phyloP scores from a whole-genome alignment of 2,797 vertebrate genomes.

The Hypotaenidia philippensis region DNA sequence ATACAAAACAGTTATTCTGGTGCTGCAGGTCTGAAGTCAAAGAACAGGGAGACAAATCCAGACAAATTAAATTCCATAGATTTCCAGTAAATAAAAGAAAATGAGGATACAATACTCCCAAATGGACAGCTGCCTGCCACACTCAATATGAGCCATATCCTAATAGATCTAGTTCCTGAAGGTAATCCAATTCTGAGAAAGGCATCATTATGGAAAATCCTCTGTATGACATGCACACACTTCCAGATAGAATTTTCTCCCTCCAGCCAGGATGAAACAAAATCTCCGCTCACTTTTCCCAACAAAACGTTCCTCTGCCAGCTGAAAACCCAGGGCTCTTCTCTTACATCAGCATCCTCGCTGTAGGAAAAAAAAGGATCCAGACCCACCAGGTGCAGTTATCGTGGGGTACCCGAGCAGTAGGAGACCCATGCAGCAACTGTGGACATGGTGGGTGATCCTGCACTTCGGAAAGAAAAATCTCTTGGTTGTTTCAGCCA shows the following conservation, averaged over 20 bases:
- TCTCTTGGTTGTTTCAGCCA: not conserved
- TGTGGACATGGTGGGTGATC: rapidly evolving
- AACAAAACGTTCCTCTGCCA: not conserved
- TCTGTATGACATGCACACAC: rapidly evolving
- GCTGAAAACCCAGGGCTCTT: not conserved
- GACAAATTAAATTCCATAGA: not conserved
- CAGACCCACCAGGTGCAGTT: not conserved
- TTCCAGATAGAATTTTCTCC: not conserved
- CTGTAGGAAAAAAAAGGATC: not conserved
- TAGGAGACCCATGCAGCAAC: not conserved
- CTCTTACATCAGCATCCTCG: not conserved
- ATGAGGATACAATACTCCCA: not conserved
- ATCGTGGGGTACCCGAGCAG: rapidly evolving
- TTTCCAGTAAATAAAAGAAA: not conserved
- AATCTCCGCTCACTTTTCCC: not conserved
- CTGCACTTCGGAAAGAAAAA: not conserved
- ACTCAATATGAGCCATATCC: not conserved
- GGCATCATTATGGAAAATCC: not conserved
- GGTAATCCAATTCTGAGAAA: not conserved
- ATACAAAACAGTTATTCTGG: not conserved
- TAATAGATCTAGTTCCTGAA: not conserved
- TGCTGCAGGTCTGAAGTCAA: not conserved
- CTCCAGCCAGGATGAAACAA: not conserved
- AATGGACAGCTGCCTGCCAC: not conserved
- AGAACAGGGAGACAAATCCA: not conserved